Evolutionary conservation across 2,797 vertebrate species (phyloP).

Genomic region (Falco novaeseelandiae): DNA sequence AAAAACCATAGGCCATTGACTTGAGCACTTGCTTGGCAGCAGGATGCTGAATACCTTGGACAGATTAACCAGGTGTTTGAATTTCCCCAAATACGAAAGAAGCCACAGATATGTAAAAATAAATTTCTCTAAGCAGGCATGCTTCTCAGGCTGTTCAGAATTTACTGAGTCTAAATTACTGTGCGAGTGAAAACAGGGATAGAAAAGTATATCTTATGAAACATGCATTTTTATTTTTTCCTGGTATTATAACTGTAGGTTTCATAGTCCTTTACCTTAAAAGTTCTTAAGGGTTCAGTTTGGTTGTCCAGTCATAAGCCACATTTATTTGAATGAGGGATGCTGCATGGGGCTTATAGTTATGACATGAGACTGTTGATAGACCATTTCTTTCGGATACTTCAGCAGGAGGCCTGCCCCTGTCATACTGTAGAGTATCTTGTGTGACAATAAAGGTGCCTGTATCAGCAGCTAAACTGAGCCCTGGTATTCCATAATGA

Average conservation of each 20-base stretch:
- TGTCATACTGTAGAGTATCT: neutral
- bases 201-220: neutral
- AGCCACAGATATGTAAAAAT: neutral
- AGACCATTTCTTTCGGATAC: neutral
- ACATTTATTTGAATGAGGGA: fast-evolving
- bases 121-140: neutral
- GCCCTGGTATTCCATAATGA: neutral
- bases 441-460: neutral
- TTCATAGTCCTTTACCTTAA: neutral
- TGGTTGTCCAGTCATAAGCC: neutral
- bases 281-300: neutral
- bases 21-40: neutral
- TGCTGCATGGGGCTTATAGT: fast-evolving
- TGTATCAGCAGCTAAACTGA: neutral
- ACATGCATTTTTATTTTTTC: neutral
- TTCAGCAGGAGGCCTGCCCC: neutral
- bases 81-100: neutral
- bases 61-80: neutral
- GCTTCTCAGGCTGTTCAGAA: neutral
- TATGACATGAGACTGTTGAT: fast-evolving
- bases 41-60: neutral
- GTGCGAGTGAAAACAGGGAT: neutral
- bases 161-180: neutral
- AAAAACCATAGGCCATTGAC: neutral
- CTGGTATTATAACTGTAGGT: neutral